Conservation (phyloP, 2,888 invertebrate genomes). For the Rotaria socialis region DNA sequence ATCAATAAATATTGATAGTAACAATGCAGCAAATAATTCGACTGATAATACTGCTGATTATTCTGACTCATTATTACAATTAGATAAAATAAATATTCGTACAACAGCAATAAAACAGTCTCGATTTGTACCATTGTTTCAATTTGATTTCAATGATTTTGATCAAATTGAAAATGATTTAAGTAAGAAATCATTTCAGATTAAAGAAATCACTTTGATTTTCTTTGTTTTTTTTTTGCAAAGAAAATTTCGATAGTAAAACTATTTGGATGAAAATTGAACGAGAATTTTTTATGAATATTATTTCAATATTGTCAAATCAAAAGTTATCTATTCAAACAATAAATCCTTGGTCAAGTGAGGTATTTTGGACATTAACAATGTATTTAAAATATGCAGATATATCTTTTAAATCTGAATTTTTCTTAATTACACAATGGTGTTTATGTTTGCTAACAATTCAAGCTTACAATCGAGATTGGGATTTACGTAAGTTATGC, state of each 20-base stretch:
- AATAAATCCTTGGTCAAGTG: slow-evolving; percentile 18
- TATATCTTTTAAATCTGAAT: neutral
- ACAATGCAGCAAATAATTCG: neutral
- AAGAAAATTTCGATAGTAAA: neutral
- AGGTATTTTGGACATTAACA: neutral
- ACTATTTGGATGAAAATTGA: neutral
- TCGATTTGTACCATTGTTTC: neutral
- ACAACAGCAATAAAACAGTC: neutral
- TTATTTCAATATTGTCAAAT: neutral
- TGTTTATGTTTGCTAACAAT: neutral
- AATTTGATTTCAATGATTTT: neutral
- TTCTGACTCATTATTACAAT: neutral
- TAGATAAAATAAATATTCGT: neutral
- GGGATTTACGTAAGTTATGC: neutral
- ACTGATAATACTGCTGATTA: neutral
- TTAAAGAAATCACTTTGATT: no score
- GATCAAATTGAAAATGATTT: slow-evolving; percentile 11
- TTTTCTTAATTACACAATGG: slow-evolving; percentile 5
- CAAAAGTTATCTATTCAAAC: neutral
- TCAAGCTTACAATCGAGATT: slow-evolving; percentile 31
- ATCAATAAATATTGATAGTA: neutral
- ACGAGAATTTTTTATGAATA: neutral
- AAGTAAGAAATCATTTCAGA: neutral
- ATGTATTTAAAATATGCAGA: slow-evolving; percentile 8
- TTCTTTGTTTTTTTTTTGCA: no score